phyloP scores from a whole-genome alignment of 1,140 invertebrate genomes.

The Bombus breviceps region DNA sequence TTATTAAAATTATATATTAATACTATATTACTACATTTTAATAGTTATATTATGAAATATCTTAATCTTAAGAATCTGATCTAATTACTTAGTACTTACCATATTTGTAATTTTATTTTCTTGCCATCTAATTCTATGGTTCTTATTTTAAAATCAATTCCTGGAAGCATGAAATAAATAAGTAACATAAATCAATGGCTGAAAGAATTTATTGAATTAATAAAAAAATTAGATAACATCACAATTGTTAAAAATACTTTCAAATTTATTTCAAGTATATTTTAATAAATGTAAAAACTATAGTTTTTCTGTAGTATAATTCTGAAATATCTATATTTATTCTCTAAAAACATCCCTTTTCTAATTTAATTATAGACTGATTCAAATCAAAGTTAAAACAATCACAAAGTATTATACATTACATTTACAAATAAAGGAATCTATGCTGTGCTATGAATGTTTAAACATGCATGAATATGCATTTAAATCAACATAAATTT shows the following conservation, averaged over 20 bases:
- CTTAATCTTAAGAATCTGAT: neutral
- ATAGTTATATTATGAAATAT: neutral
- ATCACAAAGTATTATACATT: neutral
- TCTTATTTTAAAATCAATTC: constrained; percentile 99
- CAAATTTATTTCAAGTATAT: neutral
- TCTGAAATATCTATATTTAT: neutral
- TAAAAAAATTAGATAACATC: neutral
- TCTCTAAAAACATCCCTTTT: neutral
- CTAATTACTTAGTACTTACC: constrained; percentile 85
- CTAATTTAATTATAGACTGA: neutral
- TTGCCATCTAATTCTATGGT: constrained; percentile 99
- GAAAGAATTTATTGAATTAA: neutral
- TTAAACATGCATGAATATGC: neutral
- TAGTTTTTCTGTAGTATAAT: neutral
- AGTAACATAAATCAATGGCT: constrained; percentile 5
- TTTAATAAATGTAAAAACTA: neutral
- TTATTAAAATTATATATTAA: neutral
- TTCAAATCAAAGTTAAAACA: neutral
- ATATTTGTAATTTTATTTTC: constrained; percentile 99
- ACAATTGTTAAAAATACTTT: neutral
- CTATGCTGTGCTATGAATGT: neutral
- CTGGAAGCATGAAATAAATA: constrained; percentile 84
- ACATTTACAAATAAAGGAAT: constrained; percentile 9
- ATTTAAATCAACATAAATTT: neutral
- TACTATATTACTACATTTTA: neutral